Conservation (phyloP, 2,888 invertebrate species). For the Pyrrhia umbra region DNA sequence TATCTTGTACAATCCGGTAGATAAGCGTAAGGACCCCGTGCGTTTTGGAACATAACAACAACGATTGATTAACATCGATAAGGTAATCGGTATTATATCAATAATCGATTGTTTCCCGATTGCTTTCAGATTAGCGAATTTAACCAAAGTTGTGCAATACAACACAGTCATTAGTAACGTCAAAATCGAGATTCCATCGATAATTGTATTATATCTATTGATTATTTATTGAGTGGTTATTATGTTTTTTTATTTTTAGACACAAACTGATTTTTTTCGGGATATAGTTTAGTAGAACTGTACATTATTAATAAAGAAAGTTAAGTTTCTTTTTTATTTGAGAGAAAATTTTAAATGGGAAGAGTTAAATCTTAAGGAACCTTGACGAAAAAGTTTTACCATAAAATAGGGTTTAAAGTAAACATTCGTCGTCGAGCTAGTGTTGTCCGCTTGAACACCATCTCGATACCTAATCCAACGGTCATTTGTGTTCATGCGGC, state of each 20-base stretch:
- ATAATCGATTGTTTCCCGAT: constrained; percentile 12
- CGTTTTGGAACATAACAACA: background rate
- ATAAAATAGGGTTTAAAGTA: constrained; percentile 34
- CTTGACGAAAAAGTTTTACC: constrained; percentile 19
- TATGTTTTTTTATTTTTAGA: too few species aligned
- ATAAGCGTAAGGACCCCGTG: background rate
- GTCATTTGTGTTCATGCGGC: constrained; percentile 88
- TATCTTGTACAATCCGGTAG: background rate
- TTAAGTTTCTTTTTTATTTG: background rate
- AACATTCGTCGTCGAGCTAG: constrained; percentile 41
- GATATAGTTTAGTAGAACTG: background rate
- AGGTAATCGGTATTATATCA: constrained; percentile 9
- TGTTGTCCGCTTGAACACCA: constrained; percentile 47
- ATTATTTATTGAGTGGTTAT: too few species aligned
- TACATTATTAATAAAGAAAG: background rate
- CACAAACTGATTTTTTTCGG: too few species aligned
- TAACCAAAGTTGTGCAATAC: constrained; percentile 20
- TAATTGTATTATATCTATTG: background rate
- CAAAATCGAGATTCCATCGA: background rate
- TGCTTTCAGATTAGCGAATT: constrained; percentile 4
- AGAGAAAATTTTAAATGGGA: too few species aligned
- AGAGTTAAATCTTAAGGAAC: constrained; percentile 19
- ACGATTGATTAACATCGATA: constrained; percentile 7
- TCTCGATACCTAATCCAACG: constrained; percentile 82
- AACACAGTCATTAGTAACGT: background rate